Base-by-base conservation (phyloP, 2,888 invertebrate species). In the Pseudoips prasinana region DNA sequence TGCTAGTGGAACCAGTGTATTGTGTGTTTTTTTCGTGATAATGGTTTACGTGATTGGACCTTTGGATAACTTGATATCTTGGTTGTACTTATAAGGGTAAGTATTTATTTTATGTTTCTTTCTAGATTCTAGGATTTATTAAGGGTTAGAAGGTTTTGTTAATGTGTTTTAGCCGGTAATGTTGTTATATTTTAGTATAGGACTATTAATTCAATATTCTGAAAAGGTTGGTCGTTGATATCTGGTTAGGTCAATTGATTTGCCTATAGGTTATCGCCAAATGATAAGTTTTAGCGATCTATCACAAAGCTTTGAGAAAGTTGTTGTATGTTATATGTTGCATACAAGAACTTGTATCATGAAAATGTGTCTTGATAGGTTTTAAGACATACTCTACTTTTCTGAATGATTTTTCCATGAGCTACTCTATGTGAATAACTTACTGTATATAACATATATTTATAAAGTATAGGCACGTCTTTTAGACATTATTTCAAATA, bases 81-180 rank as follows among this genome's bases (percentile, higher is more conserved):
- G 75, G 63, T 71, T 78, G 69, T 76, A 81, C 73, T 71, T 83
- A 56, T 86, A 86, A 78, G 74, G 84, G 88, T 86, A 83, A 61
- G 84, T 85, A 81, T 76, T 79, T 81, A 71, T 67, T 77, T 69
- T 72, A 73, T 78, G 78, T 84, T 85, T 80, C 70, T 66, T 48
- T 56, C 53, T 56, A 45, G 62, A 69, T 63, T 72, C 70, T 58
- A 54, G 52, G 58, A 54, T 61, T 66, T 61, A 59, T 45, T 33
- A 38, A 48, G 56, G 49, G 43, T 51, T 51, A 42, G 38, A 43
- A 39, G 44, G 41, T 43, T 46, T 33, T 33, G 14, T 42, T 45
- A 43, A 37, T 38, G 27, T 23, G 27, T 29, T 34, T 44, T 20
- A 25, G 17, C 7, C 31, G 30, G 24, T 25, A 31, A 51, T 47